Base-by-base conservation (phyloP, 1,140 invertebrate genomes). In the Thaumetopoea pityocampa region DNA sequence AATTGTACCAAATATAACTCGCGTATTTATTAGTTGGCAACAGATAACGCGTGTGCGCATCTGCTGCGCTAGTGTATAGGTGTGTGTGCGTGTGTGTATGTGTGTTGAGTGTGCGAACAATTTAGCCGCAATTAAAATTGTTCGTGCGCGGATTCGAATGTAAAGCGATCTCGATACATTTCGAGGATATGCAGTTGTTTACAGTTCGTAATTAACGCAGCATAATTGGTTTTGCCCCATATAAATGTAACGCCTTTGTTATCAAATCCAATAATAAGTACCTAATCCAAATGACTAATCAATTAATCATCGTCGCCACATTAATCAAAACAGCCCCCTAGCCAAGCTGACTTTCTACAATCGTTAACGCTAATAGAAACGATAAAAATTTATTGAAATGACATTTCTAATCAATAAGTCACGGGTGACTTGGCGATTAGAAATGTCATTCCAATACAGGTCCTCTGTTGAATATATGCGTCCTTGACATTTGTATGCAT, bases 1-100 rank as follows among this genome's bases (percentile, higher is more conserved):
- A 77, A 80, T 79, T 79, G 79, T 78, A 67, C 72, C 71, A 72
- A 82, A 79, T 79, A 79, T 82, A 79, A 82, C 70, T 65, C 41
- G 41, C 54, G 54, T 76, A 77, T 77, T 79, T 82, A 79, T 79
- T 65, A 71, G 60, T 82, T 79, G 74, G 78, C 78, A 76, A 70
- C 62, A 56, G 47, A 57, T 47, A 51, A 40, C 46, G 47, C 50
- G 48, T 40, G 51, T 47, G 41, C 47, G 54, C 27, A 41, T 41
- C 12, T 40, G 11, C 6, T 14, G 19, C n/a, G 18, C 28, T 14
- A 14, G 9, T 11, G n/a, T 51, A 46, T 43, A 40, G 36, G 46
- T 44, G 38, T 50, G 36, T 42, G 35, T 7, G 23, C 23, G 22
- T n/a, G 14, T 19, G 30, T 36, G 29, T 17, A n/a, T 38, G 38